These are phyloP conservation scores for Cyaniris semiargus DNA, from an alignment of 2,888 invertebrate genomes.

Conservation along the genomic window DNA sequence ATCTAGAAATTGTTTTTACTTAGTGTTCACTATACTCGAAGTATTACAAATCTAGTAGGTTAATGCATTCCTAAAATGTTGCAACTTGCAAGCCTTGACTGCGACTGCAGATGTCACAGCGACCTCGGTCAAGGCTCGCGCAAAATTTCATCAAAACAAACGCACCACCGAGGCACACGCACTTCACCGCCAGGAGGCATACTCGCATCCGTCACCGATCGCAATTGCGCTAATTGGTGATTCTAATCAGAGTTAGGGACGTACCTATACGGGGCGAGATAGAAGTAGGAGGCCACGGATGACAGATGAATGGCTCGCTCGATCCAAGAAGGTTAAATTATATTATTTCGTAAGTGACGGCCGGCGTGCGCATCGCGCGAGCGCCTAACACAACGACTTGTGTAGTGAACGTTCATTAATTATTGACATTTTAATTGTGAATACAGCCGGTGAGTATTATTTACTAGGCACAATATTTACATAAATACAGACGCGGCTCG, in stretches of 20 bases:
- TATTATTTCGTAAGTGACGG: slow-evolving; percentile 30
- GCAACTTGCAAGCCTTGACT: neutral
- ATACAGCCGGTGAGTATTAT: slow-evolving; percentile 13
- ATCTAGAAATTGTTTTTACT: neutral
- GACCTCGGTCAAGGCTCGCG: neutral
- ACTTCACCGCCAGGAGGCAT: too few relatives aligned
- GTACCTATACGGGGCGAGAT: slow-evolving; percentile 31
- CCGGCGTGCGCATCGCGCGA: slow-evolving; percentile 23
- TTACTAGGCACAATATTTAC: neutral
- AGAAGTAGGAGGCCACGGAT: slow-evolving; percentile 32
- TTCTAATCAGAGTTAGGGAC: slow-evolving; percentile 30
- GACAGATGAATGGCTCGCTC: slow-evolving; percentile 33
- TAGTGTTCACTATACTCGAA: too few relatives aligned
- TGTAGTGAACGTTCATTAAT: slow-evolving; percentile 12
- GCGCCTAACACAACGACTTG: slow-evolving; percentile 4
- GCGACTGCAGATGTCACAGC: neutral
- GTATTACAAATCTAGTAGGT: neutral
- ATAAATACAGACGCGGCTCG: neutral
- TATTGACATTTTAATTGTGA: neutral
- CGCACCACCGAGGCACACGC: neutral
- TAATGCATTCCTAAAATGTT: neutral
- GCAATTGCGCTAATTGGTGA: slow-evolving; percentile 17
- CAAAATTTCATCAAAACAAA: slow-evolving; percentile 7
- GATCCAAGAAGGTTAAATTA: slow-evolving; percentile 30
- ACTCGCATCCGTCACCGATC: neutral